phyloP scores from a whole-genome alignment of 2,113 vertebrate genomes.

The Dasyprocta punctata region DNA sequence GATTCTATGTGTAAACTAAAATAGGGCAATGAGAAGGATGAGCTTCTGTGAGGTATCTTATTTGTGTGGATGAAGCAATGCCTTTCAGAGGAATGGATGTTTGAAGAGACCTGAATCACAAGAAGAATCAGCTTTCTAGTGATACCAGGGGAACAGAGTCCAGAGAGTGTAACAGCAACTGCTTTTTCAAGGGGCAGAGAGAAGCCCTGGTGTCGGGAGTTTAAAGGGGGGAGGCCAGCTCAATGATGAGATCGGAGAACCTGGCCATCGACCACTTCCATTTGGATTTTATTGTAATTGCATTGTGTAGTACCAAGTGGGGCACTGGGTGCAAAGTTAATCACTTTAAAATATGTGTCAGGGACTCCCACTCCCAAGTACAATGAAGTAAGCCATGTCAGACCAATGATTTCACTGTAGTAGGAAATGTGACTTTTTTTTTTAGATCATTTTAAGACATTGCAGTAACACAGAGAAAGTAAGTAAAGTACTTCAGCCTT shows the following conservation, averaged over 20 bases:
- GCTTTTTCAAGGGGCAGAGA: background rate
- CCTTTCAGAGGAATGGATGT: background rate
- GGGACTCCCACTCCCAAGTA: background rate
- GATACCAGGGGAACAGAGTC: background rate
- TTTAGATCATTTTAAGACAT: background rate
- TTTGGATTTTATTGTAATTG: background rate
- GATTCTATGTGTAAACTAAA: background rate
- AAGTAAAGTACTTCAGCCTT: background rate
- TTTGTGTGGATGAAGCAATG: background rate
- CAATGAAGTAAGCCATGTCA: background rate
- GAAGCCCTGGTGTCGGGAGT: background rate
- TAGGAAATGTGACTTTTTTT: background rate
- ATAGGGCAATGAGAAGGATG: background rate
- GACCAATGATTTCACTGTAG: background rate
- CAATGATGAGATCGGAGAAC: background rate
- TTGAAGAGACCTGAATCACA: background rate
- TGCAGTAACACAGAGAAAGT: background rate
- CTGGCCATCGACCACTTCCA: background rate
- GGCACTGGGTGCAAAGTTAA: background rate
- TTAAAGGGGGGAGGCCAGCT: background rate
- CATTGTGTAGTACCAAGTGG: background rate
- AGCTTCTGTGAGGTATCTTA: background rate
- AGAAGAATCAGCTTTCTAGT: background rate
- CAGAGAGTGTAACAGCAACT: background rate
- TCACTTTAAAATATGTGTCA: background rate